Evolutionary conservation across 2,888 invertebrate species (phyloP).

Genomic region (Keiferia lycopersicella): DNA sequence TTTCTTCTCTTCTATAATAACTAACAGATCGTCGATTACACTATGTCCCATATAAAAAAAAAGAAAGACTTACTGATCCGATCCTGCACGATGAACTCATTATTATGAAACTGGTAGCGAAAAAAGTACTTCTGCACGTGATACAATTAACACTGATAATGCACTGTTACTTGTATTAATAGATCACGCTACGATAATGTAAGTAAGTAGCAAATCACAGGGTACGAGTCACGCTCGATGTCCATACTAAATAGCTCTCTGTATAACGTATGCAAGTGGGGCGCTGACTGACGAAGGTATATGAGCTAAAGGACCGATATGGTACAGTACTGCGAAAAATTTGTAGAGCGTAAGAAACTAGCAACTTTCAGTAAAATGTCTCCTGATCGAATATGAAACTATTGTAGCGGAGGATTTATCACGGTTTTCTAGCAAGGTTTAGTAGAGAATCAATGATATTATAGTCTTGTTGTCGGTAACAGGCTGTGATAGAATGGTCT

Average conservation of each 20-base stretch:
- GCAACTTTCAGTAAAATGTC: too few relatives aligned
- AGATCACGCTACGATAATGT: constrained; percentile 13
- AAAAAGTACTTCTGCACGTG: neutral
- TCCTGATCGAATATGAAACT: too few relatives aligned
- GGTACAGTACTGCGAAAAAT: neutral
- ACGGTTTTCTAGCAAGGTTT: too few relatives aligned
- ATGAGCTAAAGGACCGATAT: constrained; percentile 19
- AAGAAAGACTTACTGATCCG: too few relatives aligned
- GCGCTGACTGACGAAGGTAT: constrained; percentile 34
- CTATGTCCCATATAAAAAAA: too few relatives aligned
- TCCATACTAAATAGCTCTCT: constrained; percentile 35
- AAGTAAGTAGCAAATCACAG: constrained; percentile 36
- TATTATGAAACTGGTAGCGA: neutral
- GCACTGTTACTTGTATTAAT: constrained; percentile 22
- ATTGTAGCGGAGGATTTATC: too few relatives aligned
- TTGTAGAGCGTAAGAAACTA: neutral
- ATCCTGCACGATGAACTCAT: neutral
- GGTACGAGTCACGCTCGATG: constrained; percentile 36
- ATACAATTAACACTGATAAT: constrained; percentile 15
- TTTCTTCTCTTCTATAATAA: too few relatives aligned
- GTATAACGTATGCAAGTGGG: constrained; percentile 14
- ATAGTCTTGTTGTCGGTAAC: too few relatives aligned
- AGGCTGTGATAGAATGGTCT: too few relatives aligned
- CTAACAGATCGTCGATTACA: too few relatives aligned
- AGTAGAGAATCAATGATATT: too few relatives aligned